A percentile compares a stretch with the other conserved stretches of the same genome.
Evolutionary conservation across 2,888 invertebrate species (phyloP).

Genomic region (Asteroscopus sphinx): DNA sequence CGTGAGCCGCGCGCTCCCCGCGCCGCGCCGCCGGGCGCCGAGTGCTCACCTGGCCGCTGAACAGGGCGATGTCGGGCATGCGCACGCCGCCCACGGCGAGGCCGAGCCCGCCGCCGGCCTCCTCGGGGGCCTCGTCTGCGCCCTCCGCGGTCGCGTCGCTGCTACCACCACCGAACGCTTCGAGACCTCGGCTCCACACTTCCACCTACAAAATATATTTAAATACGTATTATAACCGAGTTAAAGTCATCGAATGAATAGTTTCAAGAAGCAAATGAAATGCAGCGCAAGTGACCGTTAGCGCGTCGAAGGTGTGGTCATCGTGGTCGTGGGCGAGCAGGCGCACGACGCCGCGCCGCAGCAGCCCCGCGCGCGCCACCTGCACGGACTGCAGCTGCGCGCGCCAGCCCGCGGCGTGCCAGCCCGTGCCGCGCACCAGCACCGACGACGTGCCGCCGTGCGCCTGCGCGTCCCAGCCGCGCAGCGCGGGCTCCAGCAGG

Average conservation of each 20-base stretch:
- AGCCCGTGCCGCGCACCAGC: constrained; percentile 66
- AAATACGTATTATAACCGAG: no score
- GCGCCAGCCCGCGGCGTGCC: constrained; percentile 61
- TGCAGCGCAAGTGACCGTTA: constrained; percentile 47
- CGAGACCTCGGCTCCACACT: constrained; percentile 72
- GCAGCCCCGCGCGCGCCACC: constrained; percentile 71
- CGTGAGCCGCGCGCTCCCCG: background rate
- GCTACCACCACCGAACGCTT: constrained; percentile 55
- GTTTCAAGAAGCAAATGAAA: no score
- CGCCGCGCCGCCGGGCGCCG: no score
- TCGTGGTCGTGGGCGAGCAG: constrained; percentile 52
- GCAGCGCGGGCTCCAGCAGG: constrained; percentile 49
- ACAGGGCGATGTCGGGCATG: constrained; percentile 62
- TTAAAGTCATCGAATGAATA: no score
- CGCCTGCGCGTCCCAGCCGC: constrained; percentile 66
- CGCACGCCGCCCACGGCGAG: constrained; percentile 70
- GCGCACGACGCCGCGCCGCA: constrained; percentile 71
- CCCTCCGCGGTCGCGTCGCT: constrained; percentile 27
- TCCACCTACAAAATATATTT: constrained; percentile 60
- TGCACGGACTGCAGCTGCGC: constrained; percentile 71
- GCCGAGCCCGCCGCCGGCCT: constrained; percentile 66
- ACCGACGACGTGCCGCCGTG: constrained; percentile 65
- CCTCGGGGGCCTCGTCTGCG: constrained; percentile 50
- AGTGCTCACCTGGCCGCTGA: constrained; percentile 46
- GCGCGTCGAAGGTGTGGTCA: constrained; percentile 42